Percentiles rank a stretch among this genome's conserved stretches.
Conservation (phyloP, 2,797 vertebrate genomes). For the Hephaestus fuliginosus region DNA sequence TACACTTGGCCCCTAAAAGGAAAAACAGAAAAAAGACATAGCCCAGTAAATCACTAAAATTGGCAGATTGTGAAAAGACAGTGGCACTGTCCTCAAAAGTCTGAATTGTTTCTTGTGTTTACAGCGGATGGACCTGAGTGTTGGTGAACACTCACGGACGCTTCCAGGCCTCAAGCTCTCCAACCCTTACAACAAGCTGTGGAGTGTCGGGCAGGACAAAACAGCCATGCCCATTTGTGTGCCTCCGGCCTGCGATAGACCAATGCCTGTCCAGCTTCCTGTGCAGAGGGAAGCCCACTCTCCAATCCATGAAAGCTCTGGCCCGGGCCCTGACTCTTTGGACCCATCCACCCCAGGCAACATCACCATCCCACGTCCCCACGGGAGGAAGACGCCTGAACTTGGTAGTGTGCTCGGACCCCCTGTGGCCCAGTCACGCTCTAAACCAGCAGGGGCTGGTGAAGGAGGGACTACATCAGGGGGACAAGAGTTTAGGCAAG, state of each 20-base stretch:
- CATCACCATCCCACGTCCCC: slow-evolving; percentile 95
- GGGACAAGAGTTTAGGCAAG: slow-evolving; percentile 82
- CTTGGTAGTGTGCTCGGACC: slow-evolving; percentile 90
- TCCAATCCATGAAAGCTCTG: slow-evolving; percentile 71
- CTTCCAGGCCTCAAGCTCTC: slow-evolving; percentile 88
- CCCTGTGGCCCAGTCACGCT: slow-evolving; percentile 79
- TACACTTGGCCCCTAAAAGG: no score
- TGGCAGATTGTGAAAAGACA: not conserved
- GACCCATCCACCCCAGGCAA: slow-evolving; percentile 81
- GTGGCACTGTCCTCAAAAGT: not conserved
- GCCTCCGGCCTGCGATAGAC: slow-evolving; percentile 81
- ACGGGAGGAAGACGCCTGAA: slow-evolving; percentile 93
- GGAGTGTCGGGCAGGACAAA: slow-evolving; percentile 88
- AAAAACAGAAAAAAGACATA: not conserved
- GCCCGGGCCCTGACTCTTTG: slow-evolving; percentile 57
- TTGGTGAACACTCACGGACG: slow-evolving; percentile 86
- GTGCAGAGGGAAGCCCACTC: slow-evolving; percentile 70
- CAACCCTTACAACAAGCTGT: slow-evolving; percentile 91
- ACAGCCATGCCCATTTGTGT: slow-evolving; percentile 82
- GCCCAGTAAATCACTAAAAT: no score
- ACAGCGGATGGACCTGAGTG: slow-evolving; percentile 91
- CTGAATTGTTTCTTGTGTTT: slow-evolving; percentile 25
- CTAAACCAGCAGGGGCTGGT: slow-evolving; percentile 60
- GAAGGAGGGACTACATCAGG: slow-evolving; percentile 78
- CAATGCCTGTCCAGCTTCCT: slow-evolving; percentile 75